A percentile compares a stretch with the other conserved stretches of the same genome.
phyloP scores from a whole-genome alignment of 1,140 invertebrate genomes.

The Caerostris extrusa region DNA sequence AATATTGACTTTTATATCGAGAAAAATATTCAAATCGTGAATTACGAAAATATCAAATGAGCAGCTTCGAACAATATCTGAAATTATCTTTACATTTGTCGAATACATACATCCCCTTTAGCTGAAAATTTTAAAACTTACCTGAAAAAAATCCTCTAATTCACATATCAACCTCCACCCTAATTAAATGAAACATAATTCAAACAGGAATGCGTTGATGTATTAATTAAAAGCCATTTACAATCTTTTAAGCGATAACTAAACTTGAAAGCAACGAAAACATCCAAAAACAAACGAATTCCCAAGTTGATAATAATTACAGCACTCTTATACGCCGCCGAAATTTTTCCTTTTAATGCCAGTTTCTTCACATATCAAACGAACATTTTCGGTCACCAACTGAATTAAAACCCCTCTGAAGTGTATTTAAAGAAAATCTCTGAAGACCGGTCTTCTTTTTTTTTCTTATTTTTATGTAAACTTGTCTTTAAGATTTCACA shows the following conservation, averaged over 20 bases:
- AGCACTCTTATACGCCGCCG: not conserved
- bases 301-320: constrained; percentile 2
- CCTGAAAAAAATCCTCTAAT: not conserved
- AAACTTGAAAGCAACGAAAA: not conserved
- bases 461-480: not conserved
- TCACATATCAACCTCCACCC: not conserved
- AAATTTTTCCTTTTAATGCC: not conserved
- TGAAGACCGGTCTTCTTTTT: constrained; percentile 2
- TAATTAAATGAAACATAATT: not conserved
- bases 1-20: too few relatives aligned
- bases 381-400: not conserved
- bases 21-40: too few relatives aligned
- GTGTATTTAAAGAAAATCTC: constrained; percentile 47
- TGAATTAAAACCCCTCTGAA: constrained; percentile 34
- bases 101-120: too few relatives aligned
- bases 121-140: too few relatives aligned
- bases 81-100: too few relatives aligned
- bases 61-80: too few relatives aligned
- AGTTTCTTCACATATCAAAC: not conserved
- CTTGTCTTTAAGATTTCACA: not conserved
- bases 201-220: not conserved
- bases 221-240: constrained; percentile 31
- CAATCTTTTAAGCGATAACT: not conserved
- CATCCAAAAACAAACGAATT: not conserved
- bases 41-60: too few relatives aligned